Evolutionary conservation across 1,140 invertebrate species (phyloP), one percentile per base, ranked within the genome.

Genomic region (Gryon sp.): DNA sequence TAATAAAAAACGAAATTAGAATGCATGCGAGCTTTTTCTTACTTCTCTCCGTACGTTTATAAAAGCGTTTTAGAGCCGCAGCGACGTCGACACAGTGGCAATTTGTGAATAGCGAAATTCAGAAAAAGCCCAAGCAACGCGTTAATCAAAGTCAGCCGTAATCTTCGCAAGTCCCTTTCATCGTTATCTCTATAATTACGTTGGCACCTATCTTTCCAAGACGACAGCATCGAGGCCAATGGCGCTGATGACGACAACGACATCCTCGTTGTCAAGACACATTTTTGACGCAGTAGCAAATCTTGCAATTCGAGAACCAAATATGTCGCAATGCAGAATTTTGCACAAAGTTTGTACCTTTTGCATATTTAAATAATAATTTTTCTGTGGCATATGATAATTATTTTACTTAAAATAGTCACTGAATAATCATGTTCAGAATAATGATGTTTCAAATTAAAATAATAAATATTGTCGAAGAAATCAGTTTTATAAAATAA

Each of bases 161-260:
- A 76, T 76, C 73, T 76, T 69, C 38, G 41, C 73, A 46, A 65
- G 63, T 69, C 57, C 55, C 63, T 76, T 76, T 76, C 65, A 76
- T 69, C 65, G 65, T 76, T 76, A 69, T 69, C 73, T 66, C 57
- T 69, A 76, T 68, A 68, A 76, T 76, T 68, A 76, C 63, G 63
- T 63, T 76, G 63, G 48, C 62, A 76, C 63, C 62, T 76, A 76
- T 76, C 63, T 48, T 62, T 69, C 53, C 60, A 65, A 69, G 59
- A 69, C 38, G 60, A 76, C 65, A 63, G 63, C n/a, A n/a, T 38
- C 60, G 40, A 26, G 46, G 43, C 62, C 62, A 34, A 62, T 59
- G 73, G 55, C 66, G 68, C 43, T 59, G 59, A 30, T 45, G 63
- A 66, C 55, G 59, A 65, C 50, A 20, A 55, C 55, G 70, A 41